Conservation (phyloP, 1,140 invertebrate genomes). For the Orius insidiosus region DNA sequence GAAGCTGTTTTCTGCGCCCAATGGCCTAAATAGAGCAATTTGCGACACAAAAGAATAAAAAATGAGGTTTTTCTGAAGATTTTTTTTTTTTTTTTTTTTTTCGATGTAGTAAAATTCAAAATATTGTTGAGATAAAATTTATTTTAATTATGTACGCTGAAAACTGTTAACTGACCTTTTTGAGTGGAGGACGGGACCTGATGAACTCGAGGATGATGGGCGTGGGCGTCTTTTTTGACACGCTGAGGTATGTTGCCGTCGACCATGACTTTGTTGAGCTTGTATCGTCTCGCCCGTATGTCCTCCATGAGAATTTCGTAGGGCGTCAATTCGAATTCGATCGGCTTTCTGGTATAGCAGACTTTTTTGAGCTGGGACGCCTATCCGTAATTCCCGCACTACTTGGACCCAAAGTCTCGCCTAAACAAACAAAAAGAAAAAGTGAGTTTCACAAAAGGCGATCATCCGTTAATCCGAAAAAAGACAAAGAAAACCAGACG, state of each 20-base stretch:
- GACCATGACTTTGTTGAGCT: constrained; percentile 58
- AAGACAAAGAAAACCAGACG: too few relatives aligned
- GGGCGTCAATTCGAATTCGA: constrained; percentile 89
- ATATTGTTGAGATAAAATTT: constrained; percentile 14
- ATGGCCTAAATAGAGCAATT: too few relatives aligned
- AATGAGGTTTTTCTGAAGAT: neutral
- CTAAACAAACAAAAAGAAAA: constrained; percentile 31
- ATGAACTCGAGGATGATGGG: constrained; percentile 93
- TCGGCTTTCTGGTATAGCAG: constrained; percentile 42
- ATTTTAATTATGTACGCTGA: neutral
- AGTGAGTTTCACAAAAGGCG: neutral
- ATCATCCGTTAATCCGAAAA: too few relatives aligned
- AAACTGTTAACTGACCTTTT: constrained; percentile 48
- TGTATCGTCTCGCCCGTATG: constrained; percentile 74
- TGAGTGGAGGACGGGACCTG: constrained; percentile 78
- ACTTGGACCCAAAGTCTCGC: constrained; percentile 94
- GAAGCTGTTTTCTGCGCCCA: too few relatives aligned
- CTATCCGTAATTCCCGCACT: constrained; percentile 62
- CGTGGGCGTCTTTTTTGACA: constrained; percentile 85
- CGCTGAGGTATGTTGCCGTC: constrained; percentile 64
- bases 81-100: too few relatives aligned
- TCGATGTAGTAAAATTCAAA: too few relatives aligned
- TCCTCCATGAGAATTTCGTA: constrained; percentile 96
- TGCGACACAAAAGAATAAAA: too few relatives aligned
- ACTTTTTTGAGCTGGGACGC: constrained; percentile 90